Percentiles rank a stretch among this genome's conserved stretches.
Evolutionary conservation across 2,888 invertebrate genomes (phyloP).

Genomic region (Noctua pronuba): DNA sequence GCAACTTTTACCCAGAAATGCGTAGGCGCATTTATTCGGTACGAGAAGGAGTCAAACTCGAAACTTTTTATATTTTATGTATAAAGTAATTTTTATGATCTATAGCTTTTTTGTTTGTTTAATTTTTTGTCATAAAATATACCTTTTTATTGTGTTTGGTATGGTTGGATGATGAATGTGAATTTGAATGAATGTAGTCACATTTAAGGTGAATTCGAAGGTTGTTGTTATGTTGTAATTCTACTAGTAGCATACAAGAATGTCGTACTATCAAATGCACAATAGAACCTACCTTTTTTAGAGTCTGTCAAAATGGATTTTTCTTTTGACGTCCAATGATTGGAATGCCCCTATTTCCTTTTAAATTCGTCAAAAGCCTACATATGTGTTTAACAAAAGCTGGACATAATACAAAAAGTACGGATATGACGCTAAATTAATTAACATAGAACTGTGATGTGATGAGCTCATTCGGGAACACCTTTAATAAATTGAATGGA

Average conservation of each 20-base stretch:
- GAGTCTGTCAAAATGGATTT: background rate
- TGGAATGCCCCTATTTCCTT: conserved; percentile 26
- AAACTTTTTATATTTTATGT: conserved; percentile 69
- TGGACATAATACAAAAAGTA: conserved; percentile 64
- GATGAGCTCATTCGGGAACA: conserved; percentile 65
- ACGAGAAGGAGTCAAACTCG: conserved; percentile 75
- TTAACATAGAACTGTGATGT: conserved; percentile 78
- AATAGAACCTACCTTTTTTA: background rate
- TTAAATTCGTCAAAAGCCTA: conserved; percentile 51
- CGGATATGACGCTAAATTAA: conserved; percentile 83
- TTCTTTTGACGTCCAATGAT: background rate
- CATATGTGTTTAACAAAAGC: conserved; percentile 71
- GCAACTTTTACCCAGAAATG: conserved; percentile 82
- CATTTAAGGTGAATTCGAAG: conserved; percentile 24
- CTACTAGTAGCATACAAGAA: background rate
- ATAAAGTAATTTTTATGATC: conserved; percentile 80
- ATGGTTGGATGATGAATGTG: conserved; percentile 63
- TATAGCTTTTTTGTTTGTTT: conserved; percentile 74
- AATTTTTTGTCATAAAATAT: conserved; percentile 69
- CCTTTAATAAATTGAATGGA: conserved; percentile 23
- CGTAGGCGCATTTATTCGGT: conserved; percentile 84
- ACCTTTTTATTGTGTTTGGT: conserved; percentile 46
- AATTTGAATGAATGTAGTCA: conserved; percentile 40
- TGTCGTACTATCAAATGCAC: background rate
- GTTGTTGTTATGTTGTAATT: conserved; percentile 32